phyloP scores from a whole-genome alignment of 2,797 vertebrate genomes.

The Tenualosa ilisha region DNA sequence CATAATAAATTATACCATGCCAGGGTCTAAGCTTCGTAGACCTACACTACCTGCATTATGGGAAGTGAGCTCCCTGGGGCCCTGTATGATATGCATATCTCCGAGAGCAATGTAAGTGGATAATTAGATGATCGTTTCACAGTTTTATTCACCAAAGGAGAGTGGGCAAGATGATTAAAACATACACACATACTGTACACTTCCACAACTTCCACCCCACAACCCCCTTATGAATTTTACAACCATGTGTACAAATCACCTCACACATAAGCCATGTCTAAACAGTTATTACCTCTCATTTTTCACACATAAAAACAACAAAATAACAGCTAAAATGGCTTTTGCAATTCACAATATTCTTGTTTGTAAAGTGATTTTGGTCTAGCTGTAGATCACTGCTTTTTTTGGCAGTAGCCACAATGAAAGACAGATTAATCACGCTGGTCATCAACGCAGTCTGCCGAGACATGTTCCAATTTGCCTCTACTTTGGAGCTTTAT shows the following conservation, averaged over 20 bases:
- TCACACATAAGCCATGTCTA: not conserved
- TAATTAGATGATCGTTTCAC: slow-evolving; percentile 1
- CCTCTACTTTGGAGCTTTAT: slow-evolving; percentile 23
- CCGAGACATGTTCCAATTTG: slow-evolving; percentile 34
- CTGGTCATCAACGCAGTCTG: slow-evolving; percentile 17
- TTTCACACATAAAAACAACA: not conserved
- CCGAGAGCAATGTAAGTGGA: not conserved
- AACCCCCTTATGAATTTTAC: not conserved
- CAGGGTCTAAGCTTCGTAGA: not conserved
- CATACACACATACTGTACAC: not conserved
- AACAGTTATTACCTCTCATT: not conserved
- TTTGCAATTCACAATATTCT: not conserved
- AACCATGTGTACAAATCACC: not conserved
- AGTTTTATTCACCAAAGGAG: not conserved
- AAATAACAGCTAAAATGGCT: not conserved
- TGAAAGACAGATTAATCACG: not conserved
- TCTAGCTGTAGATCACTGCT: not conserved
- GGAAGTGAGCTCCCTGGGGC: not conserved
- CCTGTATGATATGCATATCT: not conserved
- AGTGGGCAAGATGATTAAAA: not conserved
- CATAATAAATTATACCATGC: not conserved
- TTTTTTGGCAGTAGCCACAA: not conserved
- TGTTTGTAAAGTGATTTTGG: not conserved
- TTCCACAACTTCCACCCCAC: not conserved
- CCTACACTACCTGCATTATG: not conserved